These are phyloP conservation scores for Tribolium madens DNA, from an alignment of 1,140 invertebrate species.

Conservation along the genomic window DNA sequence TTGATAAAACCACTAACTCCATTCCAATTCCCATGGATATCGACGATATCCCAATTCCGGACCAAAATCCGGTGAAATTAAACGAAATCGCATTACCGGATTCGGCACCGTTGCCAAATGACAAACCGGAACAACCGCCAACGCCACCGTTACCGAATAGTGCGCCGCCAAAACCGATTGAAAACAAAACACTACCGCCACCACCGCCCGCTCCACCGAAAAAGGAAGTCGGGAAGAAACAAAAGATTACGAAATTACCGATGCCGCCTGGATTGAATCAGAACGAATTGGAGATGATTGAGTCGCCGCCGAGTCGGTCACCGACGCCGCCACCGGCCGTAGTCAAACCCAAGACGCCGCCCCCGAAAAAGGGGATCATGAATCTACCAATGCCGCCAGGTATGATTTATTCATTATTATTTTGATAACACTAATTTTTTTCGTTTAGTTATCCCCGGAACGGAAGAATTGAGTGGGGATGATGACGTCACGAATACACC, in stretches of 20 bases:
- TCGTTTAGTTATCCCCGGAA: constrained; percentile 75
- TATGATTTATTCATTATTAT: constrained; percentile 45
- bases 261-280: constrained; percentile 88
- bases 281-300: constrained; percentile 80
- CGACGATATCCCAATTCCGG: constrained; percentile 62
- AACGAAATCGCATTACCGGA: constrained; percentile 52
- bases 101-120: neutral
- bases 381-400: constrained; percentile 92
- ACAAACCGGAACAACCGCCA: constrained; percentile 23
- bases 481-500: constrained; percentile 78
- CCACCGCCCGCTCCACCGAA: neutral
- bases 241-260: constrained; percentile 79
- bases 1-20: constrained; percentile 33
- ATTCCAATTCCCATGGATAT: constrained; percentile 61
- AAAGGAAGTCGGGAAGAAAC: constrained; percentile 53
- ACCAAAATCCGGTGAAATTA: constrained; percentile 50
- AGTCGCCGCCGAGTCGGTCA: constrained; percentile 76
- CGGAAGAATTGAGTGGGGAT: constrained; percentile 82
- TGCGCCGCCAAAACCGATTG: neutral
- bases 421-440: neutral
- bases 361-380: constrained; percentile 75
- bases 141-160: constrained; percentile 36
- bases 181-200: neutral
- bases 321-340: constrained; percentile 69
- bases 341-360: constrained; percentile 67